Conservation (phyloP, 2,888 invertebrate species). For the Achlya flavicornis region DNA sequence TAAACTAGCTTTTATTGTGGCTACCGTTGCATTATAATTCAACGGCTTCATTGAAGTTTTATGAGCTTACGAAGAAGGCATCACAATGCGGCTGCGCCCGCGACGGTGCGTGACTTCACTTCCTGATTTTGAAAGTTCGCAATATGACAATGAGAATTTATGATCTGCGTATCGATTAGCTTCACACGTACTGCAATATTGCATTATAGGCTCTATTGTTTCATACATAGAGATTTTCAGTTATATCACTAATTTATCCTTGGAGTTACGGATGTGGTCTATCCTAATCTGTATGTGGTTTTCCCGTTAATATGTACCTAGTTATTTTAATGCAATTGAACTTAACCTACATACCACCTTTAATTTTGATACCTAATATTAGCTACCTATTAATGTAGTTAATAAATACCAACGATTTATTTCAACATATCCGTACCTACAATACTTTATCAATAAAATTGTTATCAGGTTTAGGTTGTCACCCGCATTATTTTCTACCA, state of each 20-base stretch:
- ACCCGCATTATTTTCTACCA: not conserved
- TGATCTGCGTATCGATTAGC: conserved; percentile 44
- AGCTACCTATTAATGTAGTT: too few species aligned
- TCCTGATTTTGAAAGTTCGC: conserved; percentile 64
- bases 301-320: not conserved
- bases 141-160: conserved; percentile 63
- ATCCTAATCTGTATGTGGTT: not conserved
- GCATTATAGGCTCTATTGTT: conserved; percentile 12
- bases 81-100: conserved; percentile 58
- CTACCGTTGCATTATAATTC: conserved; percentile 69
- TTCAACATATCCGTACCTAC: not conserved
- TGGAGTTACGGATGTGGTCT: not conserved
- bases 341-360: not conserved
- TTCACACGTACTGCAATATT: conserved; percentile 18
- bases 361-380: not conserved
- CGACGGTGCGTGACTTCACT: conserved; percentile 71
- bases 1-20: conserved; percentile 65
- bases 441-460: not conserved
- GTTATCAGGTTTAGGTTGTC: not conserved
- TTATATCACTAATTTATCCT: not conserved
- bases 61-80: conserved; percentile 76
- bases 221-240: not conserved
- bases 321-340: not conserved
- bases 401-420: not conserved
- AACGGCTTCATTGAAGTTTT: conserved; percentile 79